Evolutionary conservation across 2,888 invertebrate species (phyloP), one percentile per base, ranked within the genome.

Genomic region (Bruchidius siliquastri): DNA sequence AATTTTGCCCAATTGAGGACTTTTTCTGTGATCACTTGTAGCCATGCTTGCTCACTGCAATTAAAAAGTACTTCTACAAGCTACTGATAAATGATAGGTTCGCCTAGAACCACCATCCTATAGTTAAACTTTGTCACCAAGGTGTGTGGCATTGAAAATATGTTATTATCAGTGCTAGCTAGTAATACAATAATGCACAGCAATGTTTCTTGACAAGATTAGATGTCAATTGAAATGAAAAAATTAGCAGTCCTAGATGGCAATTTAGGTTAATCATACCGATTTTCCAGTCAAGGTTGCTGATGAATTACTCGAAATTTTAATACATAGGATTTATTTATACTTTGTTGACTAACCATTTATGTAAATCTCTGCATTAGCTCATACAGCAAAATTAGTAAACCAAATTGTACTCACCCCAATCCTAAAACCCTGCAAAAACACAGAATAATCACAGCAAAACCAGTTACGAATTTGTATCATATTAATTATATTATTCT

Each of bases 1-100:
- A 67, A 83, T 81, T 76, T 83, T 82, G 72, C 74, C 80, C 71
- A 83, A 75, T 77, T 83, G 83, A 18, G 83, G 83, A 75, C 83
- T 83, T 75, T 81, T 82, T 76, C 81, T 82, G 21, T 21, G n/a
- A n/a, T 79, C 79, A 72, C 74, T 73, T 72, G 73, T 79, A 71
- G 77, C 77, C 76, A 78, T 80, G 20, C 26, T 21, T 26, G 69
- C 49, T 49, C 49, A 49, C 49, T 49, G 49, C 8, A 49, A 49
- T 49, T 49, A 13, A 49, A 49, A 49, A 49, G 18, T 49, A 49
- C 6, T 8, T 13, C 10, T 13, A 1, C 6, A 13, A 8, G 49
- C 1, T 49, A 49, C 49, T 49, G 49, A 49, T 49, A 8, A 49
- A 49, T 18, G 49, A 1, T 49, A 49, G 49, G 49, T 49, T 8